phyloP scores from a whole-genome alignment of 2,797 vertebrate species.

The Gymnoscopelus braueri region DNA sequence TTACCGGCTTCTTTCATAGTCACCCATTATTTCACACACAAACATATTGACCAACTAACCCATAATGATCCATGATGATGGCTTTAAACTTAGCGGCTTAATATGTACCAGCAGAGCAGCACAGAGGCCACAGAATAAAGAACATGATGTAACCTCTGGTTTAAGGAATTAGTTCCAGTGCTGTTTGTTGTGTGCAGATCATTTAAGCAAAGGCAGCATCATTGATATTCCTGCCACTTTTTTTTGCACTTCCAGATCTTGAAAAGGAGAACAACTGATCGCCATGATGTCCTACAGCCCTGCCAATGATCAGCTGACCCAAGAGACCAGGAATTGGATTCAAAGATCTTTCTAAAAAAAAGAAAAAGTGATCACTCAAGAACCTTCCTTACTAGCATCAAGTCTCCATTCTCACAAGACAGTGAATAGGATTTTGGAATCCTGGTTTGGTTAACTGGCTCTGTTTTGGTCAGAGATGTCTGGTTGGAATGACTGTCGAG shows the following conservation, averaged over 20 bases:
- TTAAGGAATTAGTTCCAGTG: slow-evolving; percentile 31
- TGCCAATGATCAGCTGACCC: slow-evolving; percentile 59
- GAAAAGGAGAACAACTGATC: slow-evolving; percentile 63
- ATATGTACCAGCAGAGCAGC: background rate
- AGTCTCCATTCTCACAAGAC: background rate
- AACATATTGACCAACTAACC: slow-evolving; percentile 5
- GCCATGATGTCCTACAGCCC: slow-evolving; percentile 68
- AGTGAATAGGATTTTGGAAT: background rate
- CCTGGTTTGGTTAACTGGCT: background rate
- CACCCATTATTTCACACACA: slow-evolving; percentile 33
- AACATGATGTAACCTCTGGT: slow-evolving; percentile 43
- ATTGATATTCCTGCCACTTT: slow-evolving; percentile 3
- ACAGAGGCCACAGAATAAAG: background rate
- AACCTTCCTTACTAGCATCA: background rate
- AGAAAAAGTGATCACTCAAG: background rate
- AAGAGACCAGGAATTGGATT: slow-evolving; percentile 5
- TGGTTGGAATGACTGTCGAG: background rate
- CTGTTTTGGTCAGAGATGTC: background rate
- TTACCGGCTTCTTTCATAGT: slow-evolving; percentile 47
- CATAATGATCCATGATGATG: background rate
- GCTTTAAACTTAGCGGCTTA: background rate
- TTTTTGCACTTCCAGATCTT: slow-evolving; percentile 72
- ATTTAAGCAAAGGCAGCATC: background rate
- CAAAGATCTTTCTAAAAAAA: background rate
- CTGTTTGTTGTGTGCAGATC: background rate